Conservation (phyloP, 2,888 invertebrate genomes). For the Meiosimyza decipiens region DNA sequence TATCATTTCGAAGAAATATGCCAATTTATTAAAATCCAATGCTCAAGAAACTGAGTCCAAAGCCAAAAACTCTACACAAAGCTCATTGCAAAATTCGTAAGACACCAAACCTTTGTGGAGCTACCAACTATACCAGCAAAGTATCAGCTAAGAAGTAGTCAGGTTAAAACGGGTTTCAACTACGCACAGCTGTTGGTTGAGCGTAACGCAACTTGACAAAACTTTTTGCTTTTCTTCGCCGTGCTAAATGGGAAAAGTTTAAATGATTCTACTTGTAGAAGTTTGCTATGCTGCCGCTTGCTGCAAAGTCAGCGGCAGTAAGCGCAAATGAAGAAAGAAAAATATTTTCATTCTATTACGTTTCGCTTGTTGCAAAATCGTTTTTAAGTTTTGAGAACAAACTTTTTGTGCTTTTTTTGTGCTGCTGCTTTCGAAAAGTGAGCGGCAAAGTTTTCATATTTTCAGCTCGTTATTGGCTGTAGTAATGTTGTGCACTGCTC, state of each 20-base stretch:
- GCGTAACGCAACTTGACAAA: background rate
- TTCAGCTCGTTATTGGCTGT: conserved; percentile 32
- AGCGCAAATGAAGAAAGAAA: background rate
- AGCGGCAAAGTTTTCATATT: conserved; percentile 31
- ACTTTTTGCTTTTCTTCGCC: background rate
- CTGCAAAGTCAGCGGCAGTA: background rate
- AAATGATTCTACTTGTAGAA: conserved; percentile 28
- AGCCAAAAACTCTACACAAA: too few species aligned
- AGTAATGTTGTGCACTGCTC: conserved; percentile 18
- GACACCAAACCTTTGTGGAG: too few species aligned
- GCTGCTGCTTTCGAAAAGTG: conserved; percentile 1
- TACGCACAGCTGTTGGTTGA: conserved; percentile 26
- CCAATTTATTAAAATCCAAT: too few species aligned
- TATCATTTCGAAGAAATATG: too few species aligned
- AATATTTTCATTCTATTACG: conserved; percentile 13
- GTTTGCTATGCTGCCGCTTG: background rate
- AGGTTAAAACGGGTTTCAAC: conserved; percentile 7
- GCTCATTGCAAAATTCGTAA: too few species aligned
- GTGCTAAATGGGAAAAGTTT: conserved; percentile 31
- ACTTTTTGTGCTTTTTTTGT: background rate
- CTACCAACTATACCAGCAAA: too few species aligned
- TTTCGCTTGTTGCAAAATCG: conserved; percentile 9
- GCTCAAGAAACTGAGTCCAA: too few species aligned
- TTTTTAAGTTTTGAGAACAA: conserved; percentile 10
- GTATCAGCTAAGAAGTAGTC: too few species aligned